Evolutionary conservation across 2,888 invertebrate species (phyloP).

Genomic region (Phania funesta): DNA sequence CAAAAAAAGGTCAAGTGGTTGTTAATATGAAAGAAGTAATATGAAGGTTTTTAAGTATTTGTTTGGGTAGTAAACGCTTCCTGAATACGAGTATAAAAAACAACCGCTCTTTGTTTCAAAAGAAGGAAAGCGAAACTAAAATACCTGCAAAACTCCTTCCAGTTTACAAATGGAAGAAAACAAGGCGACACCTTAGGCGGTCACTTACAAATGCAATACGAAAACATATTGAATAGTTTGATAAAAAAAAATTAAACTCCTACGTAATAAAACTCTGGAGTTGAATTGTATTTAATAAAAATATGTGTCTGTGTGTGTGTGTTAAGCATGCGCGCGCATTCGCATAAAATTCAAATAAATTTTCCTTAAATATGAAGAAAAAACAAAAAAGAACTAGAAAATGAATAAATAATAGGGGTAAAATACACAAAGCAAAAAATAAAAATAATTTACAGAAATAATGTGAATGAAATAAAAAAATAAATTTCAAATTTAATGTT

Average conservation of each 20-base stretch:
- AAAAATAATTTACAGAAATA: constrained; percentile 28
- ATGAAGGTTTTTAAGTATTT: constrained; percentile 64
- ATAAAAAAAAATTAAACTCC: constrained; percentile 28
- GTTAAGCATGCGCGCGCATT: constrained; percentile 65
- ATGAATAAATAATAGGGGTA: constrained; percentile 57
- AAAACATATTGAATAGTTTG: constrained; percentile 29
- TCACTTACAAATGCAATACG: constrained; percentile 22
- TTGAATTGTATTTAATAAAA: constrained; percentile 26
- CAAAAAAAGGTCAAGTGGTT: constrained; percentile 54
- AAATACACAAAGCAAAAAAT: neutral
- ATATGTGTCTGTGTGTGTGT: constrained; percentile 30
- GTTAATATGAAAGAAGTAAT: constrained; percentile 41
- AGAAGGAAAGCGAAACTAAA: constrained; percentile 16
- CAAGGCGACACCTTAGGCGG: constrained; percentile 65
- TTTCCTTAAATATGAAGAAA: constrained; percentile 63
- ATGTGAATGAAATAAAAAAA: constrained; percentile 51
- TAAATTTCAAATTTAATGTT: constrained; percentile 33
- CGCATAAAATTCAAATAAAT: constrained; percentile 73
- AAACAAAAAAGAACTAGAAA: constrained; percentile 28
- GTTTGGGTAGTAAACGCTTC: constrained; percentile 65
- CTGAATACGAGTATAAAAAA: constrained; percentile 59
- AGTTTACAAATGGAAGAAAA: constrained; percentile 45
- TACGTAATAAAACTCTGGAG: constrained; percentile 40
- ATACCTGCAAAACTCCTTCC: constrained; percentile 37
- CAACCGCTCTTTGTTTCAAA: constrained; percentile 26